phyloP scores from a whole-genome alignment of 2,113 vertebrate species.

The Sturnira hondurensis region DNA sequence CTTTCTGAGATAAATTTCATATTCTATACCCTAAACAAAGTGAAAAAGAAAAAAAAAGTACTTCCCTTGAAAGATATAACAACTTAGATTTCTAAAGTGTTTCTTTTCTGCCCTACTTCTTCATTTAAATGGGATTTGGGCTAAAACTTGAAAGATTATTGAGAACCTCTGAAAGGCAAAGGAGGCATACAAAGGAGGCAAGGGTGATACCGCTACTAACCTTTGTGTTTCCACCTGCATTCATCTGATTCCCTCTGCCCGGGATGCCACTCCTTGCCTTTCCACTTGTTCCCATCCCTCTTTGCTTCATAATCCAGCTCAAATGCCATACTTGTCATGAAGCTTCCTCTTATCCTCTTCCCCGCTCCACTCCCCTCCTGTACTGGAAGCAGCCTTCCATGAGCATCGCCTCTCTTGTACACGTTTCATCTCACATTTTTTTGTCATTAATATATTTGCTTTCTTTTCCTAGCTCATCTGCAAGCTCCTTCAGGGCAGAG shows the following conservation, averaged over 20 bases:
- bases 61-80: constrained; percentile 57
- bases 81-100: constrained; percentile 2
- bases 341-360: neutral
- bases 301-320: neutral
- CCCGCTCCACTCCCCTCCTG: accelerated
- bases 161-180: constrained; percentile 7
- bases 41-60: constrained; percentile 12
- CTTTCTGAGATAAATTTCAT: constrained; percentile 79
- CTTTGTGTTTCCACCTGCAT: neutral
- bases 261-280: neutral
- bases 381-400: neutral
- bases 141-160: neutral
- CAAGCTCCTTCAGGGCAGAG: neutral
- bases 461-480: neutral
- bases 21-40: constrained; percentile 59
- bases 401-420: neutral
- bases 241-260: neutral
- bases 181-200: neutral
- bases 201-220: neutral
- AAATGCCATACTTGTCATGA: neutral
- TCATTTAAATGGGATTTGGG: neutral
- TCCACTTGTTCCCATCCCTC: neutral
- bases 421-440: neutral
- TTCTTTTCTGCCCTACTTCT: neutral
- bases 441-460: neutral